Evolutionary conservation across 2,797 vertebrate species (phyloP).

Genomic region (Tangara arthus): DNA sequence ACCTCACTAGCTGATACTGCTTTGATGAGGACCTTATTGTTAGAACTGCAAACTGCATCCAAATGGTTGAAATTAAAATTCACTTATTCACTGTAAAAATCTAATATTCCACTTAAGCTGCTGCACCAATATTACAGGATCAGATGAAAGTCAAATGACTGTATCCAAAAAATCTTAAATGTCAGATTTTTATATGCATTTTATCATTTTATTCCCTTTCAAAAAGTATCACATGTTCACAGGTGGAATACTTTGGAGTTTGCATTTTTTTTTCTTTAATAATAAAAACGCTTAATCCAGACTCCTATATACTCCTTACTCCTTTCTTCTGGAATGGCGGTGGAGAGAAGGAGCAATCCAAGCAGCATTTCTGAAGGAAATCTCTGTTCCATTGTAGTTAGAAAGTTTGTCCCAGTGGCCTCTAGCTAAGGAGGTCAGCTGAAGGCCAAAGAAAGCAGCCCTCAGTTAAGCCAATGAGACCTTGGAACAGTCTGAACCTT

Average conservation of each 20-base stretch:
- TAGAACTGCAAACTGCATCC: background rate
- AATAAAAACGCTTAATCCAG: background rate
- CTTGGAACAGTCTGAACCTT: background rate
- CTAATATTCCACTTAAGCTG: background rate
- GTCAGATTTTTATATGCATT: constrained; percentile 10
- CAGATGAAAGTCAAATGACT: constrained; percentile 35
- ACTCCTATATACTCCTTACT: background rate
- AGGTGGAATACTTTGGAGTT: background rate
- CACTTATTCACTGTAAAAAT: background rate
- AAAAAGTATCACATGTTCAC: background rate
- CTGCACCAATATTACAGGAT: background rate
- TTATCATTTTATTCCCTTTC: background rate
- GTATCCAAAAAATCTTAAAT: background rate
- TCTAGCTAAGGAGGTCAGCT: background rate
- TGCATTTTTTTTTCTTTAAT: background rate
- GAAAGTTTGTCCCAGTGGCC: background rate
- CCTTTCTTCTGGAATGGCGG: background rate
- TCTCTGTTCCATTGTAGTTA: background rate
- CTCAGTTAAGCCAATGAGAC: background rate
- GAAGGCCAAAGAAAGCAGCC: background rate
- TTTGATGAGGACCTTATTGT: background rate
- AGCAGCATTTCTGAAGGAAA: background rate
- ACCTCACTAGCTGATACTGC: background rate
- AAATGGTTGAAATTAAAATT: constrained; percentile 12
- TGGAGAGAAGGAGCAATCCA: background rate